These are phyloP conservation scores for Pristionchus arcanus DNA, from an alignment of 2,888 invertebrate genomes.

Conservation along the genomic window DNA sequence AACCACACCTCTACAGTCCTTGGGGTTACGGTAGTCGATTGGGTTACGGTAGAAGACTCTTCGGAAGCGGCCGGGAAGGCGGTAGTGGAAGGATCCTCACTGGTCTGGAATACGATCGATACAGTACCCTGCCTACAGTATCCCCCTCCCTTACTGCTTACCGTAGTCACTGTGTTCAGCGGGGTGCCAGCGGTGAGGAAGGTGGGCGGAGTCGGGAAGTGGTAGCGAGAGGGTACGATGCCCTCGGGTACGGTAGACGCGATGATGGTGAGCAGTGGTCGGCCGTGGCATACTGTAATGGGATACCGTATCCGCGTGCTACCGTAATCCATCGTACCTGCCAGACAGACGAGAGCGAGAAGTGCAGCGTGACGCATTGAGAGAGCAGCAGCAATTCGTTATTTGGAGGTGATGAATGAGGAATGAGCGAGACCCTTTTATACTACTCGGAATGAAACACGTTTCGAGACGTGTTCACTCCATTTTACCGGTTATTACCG, in stretches of 20 bases:
- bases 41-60: background rate
- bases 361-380: background rate
- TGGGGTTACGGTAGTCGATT: background rate
- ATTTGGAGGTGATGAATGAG: background rate
- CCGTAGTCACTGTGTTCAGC: slow-evolving; percentile 8
- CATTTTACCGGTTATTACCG: background rate
- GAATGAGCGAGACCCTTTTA: background rate
- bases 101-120: background rate
- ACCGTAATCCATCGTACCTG: background rate
- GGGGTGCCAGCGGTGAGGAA: background rate
- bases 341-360: background rate
- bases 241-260: background rate
- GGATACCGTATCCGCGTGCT: background rate
- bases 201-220: background rate
- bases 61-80: background rate
- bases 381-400: background rate
- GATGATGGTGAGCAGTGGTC: background rate
- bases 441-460: background rate
- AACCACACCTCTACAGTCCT: background rate
- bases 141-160: background rate
- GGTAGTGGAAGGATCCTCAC: background rate
- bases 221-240: background rate
- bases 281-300: background rate
- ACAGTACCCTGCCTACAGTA: background rate
- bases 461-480: background rate